Evolutionary conservation across 2,888 invertebrate species (phyloP), one percentile per base, ranked within the genome.

Genomic region (Neocrepidodera transversa): DNA sequence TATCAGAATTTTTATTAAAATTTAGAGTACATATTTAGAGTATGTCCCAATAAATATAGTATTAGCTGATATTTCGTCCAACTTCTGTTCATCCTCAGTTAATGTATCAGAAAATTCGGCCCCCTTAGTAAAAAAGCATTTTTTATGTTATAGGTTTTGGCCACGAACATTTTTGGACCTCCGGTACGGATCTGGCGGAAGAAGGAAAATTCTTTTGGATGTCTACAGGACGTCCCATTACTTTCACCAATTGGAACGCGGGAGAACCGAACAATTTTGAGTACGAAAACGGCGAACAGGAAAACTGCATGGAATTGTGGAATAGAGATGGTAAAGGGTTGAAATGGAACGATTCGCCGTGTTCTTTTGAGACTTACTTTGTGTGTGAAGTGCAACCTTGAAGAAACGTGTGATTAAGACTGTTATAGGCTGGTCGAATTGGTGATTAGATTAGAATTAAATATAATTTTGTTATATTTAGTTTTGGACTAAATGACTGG

Each of bases 181-280:
- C 93, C 5, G 94, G 94, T 69, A 94, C 93, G 4, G 94, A 94
- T 79, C 85, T 93, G 74, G 94, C 93, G 11, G 93, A 94, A 74
- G 94, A 94, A 76, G 94, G 94, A 13, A 88, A 86, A 72, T 94
- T 93, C 85, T 93, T 93, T 84, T 94, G 94, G 94, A 92, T 94
- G 92, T 90, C 93, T 8, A 93, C 91, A 59, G 94, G 94, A 2
- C 83, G 91, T 61, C 93, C 93, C 0, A 86, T 95, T 48, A 92
- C 93, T 20, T 95, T 92, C 80, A 93, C 93, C 68, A 94, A 94
- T 80, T 94, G 93, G 93, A 94, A 94, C 82, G 92, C 93, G 0
- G 94, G 94, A 0, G 95, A 95, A 75, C 95, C 95, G 0, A 95
- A 95, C 80, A 95, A 95, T 82, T 95, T 95, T 85, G 88, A 92